Evolutionary conservation across 1,140 invertebrate genomes (phyloP), one percentile per base, ranked within the genome.

Genomic region (Lycorma delicatula): DNA sequence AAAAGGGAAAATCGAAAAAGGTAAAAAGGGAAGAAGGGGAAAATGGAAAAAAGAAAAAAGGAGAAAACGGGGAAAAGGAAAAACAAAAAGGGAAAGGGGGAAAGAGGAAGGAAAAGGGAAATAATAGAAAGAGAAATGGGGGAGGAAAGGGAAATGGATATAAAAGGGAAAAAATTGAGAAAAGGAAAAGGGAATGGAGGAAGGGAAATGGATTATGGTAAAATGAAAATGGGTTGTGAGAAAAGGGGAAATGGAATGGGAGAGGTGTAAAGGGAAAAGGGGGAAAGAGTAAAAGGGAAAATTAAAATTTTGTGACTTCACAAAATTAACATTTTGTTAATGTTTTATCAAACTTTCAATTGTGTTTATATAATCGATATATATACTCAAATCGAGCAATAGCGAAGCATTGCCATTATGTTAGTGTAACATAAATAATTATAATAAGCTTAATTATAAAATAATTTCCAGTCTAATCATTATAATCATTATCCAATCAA

Each of bases 31-130:
- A 44, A 44, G 41, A 44, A 44, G 41, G 23, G 23, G 41, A 44
- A 44, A 22, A 44, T 16, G 36, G 25, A 49, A 20, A 27, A 56
- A 25, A 47, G 23, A 23, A 56, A 46, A n/a, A 38, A 23, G 52
- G 26, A 34, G 31, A 34, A 54, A 16, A 54, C 6, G 28, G 26
- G 26, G 36, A 22, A 34, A 18, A 13, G 26, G 36, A 41, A 54
- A 26, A 23, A 54, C 13, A 23, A 48, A 22, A 23, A 20, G 47
- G 5, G 4, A 9, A 12, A 41, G 36, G 36, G 3, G 11, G 27
- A 23, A 26, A 34, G 29, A 26, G 20, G n/a, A 28, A 49, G 18
- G 12, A 41, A 20, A 20, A 41, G 36, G 12, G 20, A 20, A 3
- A 41, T 13, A 3, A 41, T 13, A 11, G n/a, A n/a, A 34, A 34